These are phyloP conservation scores for Cairina moschata DNA, from an alignment of 2,113 vertebrate species.

Conservation along the genomic window DNA sequence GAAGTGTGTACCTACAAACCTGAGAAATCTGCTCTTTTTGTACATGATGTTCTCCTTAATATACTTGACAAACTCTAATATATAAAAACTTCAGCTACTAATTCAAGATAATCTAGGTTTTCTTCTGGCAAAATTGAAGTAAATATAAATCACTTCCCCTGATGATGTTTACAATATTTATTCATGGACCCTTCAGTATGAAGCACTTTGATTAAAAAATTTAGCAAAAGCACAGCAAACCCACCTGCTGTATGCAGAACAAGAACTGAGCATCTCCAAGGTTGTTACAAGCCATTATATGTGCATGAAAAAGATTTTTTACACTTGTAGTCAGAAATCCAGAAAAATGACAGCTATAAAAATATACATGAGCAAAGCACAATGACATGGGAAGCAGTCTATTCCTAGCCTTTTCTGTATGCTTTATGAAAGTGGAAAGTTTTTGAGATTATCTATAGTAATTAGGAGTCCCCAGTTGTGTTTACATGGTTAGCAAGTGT, in stretches of 20 bases:
- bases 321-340: slow-evolving; percentile 40
- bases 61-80: background rate
- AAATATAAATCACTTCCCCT: slow-evolving; percentile 64
- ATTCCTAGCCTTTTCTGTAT: slow-evolving; percentile 54
- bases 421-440: slow-evolving; percentile 54
- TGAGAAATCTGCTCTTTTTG: background rate
- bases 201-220: slow-evolving; percentile 72
- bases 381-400: background rate
- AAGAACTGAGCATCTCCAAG: slow-evolving; percentile 51
- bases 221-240: slow-evolving; percentile 67
- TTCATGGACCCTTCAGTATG: slow-evolving; percentile 66
- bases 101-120: slow-evolving; percentile 60
- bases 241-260: slow-evolving; percentile 58
- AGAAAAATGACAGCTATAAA: slow-evolving; percentile 56
- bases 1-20: background rate
- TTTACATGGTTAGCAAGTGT: slow-evolving; percentile 75
- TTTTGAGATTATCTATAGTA: slow-evolving; percentile 70
- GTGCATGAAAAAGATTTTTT: slow-evolving; percentile 45
- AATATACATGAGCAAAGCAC: slow-evolving; percentile 45
- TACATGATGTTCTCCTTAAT: background rate
- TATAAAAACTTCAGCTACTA: slow-evolving; percentile 29
- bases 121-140: slow-evolving; percentile 43
- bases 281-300: slow-evolving; percentile 25
- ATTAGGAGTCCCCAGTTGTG: slow-evolving; percentile 71
- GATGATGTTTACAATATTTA: slow-evolving; percentile 69